Percentiles rank a stretch among this genome's conserved stretches.
phyloP scores from a whole-genome alignment of 2,888 invertebrate species.

The Andrena bucephala region DNA sequence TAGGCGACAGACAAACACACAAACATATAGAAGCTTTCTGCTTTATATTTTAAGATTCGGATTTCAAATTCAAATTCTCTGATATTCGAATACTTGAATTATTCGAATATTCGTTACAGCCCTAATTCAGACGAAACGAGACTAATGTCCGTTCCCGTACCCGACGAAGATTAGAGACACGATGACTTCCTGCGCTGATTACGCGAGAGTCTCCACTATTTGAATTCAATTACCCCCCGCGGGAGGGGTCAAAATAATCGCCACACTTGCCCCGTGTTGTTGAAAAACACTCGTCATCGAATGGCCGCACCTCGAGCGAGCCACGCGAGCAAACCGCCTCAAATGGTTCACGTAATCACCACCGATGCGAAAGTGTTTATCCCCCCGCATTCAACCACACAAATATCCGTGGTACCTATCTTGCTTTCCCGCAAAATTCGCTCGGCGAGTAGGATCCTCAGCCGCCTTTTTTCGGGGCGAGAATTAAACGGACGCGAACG shows the following conservation, averaged over 20 bases:
- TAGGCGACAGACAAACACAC: no score
- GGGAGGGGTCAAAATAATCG: conserved; percentile 5
- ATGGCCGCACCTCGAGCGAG: not conserved
- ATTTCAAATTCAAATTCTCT: no score
- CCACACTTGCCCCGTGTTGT: not conserved
- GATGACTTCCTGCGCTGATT: not conserved
- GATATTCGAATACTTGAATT: no score
- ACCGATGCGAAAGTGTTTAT: conserved; percentile 23
- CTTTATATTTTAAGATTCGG: no score
- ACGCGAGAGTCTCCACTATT: conserved; percentile 36
- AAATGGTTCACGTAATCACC: conserved; percentile 1
- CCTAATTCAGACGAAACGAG: not conserved
- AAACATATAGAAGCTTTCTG: no score
- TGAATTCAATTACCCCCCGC: conserved; percentile 59
- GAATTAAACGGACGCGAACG: not conserved
- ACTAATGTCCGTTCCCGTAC: not conserved
- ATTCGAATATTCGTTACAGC: not conserved
- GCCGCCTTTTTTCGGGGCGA: not conserved
- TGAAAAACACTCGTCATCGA: conserved; percentile 38
- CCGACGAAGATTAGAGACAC: not conserved
- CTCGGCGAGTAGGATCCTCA: not conserved
- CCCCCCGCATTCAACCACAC: not conserved
- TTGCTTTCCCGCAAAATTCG: not conserved
- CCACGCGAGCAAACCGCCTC: not conserved
- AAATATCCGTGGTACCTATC: not conserved